Evolutionary conservation across 2,797 vertebrate genomes (phyloP), one percentile per base, ranked within the genome.

Genomic region (Rhynchotus rufescens): DNA sequence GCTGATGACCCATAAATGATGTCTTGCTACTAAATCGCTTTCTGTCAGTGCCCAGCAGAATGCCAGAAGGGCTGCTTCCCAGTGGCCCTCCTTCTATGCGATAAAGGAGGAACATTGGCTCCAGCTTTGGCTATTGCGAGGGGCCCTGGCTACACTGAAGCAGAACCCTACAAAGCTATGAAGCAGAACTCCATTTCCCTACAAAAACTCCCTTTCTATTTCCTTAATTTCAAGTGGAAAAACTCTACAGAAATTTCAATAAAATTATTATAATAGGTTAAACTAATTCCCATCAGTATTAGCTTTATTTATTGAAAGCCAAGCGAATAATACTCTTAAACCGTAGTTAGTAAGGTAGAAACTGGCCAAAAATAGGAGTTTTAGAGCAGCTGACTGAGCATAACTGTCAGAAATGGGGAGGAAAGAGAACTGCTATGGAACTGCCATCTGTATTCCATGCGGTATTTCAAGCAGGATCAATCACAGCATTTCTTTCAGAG

Each of bases 221-320:
- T 82, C 32, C 23, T 85, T 65, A 56, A 17, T 69, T 65, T 66
- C 64, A 79, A 88, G 19, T 66, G 62, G 59, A 71, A 88, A 79
- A 71, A 68, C 16, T 36, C 30, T 45, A 28, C 6, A 5, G 22
- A 56, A 76, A 57, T 42, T 71, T 60, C 59, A 51, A 30, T 80
- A 69, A 78, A 71, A 52, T 10, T 66, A 40, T 22, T 87, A 32
- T 14, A 47, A 30, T 3, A 75, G 38, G 57, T 80, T 22, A 54
- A 84, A 68, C 3, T 47, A 84, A 69, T 62, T 49, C 8, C 3
- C 15, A 44, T 19, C 42, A 26, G 36, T 42, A 61, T 10, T 40
- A 86, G 3, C 9, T 8, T 44, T 66, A 19, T 30, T 66, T 40
- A 16, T 40, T 71, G 36, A 28, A 21, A 40, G 38, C 20, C 11